phyloP scores from a whole-genome alignment of 1,140 invertebrate species.

The Drosophila sechellia region DNA sequence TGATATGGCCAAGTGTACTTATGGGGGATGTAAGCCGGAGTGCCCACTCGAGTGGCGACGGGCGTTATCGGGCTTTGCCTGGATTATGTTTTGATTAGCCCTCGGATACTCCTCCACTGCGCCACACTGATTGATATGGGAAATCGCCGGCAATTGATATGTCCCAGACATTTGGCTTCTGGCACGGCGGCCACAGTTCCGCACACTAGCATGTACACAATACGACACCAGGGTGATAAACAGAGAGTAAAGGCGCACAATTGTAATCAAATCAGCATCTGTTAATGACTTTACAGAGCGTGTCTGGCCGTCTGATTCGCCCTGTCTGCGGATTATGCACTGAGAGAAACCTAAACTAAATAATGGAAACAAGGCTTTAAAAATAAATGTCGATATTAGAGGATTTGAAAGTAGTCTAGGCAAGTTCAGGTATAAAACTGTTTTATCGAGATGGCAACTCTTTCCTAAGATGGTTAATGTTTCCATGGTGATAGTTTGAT shows the following conservation, averaged over 20 bases:
- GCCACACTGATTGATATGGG: constrained; percentile 34
- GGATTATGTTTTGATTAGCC: constrained; percentile 72
- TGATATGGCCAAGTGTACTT: constrained; percentile 58
- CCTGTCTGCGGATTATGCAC: constrained; percentile 15
- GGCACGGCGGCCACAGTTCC: not conserved
- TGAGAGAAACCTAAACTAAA: not conserved
- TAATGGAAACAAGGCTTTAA: not conserved
- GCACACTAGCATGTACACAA: not conserved
- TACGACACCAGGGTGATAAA: not conserved
- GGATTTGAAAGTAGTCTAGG: too few species aligned
- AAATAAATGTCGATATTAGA: not conserved
- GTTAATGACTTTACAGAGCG: constrained; percentile 70
- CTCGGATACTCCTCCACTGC: constrained; percentile 45
- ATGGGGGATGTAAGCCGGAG: constrained; percentile 27
- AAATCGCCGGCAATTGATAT: constrained; percentile 26
- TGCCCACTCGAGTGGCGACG: constrained; percentile 43
- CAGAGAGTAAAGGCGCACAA: constrained; percentile 16
- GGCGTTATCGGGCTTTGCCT: constrained; percentile 55
- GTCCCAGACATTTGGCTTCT: constrained; percentile 19
- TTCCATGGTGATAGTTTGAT: not conserved
- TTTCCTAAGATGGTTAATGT: too few species aligned
- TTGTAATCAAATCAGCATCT: constrained; percentile 71
- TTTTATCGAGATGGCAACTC: too few species aligned
- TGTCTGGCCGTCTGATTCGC: constrained; percentile 14
- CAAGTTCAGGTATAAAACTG: too few species aligned